Conservation (phyloP, 1,140 invertebrate species). For the Drosophila pachea region DNA sequence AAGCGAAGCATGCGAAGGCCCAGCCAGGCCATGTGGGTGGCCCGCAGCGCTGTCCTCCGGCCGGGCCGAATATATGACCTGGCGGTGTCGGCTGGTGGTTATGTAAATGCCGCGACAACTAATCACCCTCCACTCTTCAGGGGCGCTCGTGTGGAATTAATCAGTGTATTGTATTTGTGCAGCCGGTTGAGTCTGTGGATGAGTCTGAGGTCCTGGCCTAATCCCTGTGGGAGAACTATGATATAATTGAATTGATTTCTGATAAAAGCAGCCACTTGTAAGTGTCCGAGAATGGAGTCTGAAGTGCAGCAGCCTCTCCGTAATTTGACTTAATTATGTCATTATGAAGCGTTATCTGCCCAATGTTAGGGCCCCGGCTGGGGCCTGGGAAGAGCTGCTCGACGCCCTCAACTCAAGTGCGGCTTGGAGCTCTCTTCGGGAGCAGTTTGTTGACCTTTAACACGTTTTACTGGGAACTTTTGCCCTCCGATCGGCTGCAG, state of each 20-base stretch:
- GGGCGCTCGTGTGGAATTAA: slow-evolving; percentile 71
- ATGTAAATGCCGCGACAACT: slow-evolving; percentile 58
- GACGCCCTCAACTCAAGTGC: slow-evolving; percentile 66
- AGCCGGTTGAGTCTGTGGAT: slow-evolving; percentile 16
- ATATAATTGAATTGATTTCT: slow-evolving; percentile 67
- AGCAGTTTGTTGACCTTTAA: slow-evolving; percentile 34
- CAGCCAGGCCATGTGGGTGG: slow-evolving; percentile 58
- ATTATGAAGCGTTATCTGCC: slow-evolving; percentile 57
- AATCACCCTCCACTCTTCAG: slow-evolving; percentile 71
- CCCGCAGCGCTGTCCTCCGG: slow-evolving; percentile 1
- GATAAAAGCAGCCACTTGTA: slow-evolving; percentile 60
- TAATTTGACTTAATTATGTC: slow-evolving; percentile 74
- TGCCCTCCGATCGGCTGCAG: not conserved
- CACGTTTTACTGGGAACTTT: not conserved
- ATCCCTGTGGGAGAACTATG: slow-evolving; percentile 58
- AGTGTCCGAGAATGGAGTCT: slow-evolving; percentile 20
- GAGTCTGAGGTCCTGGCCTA: slow-evolving; percentile 17
- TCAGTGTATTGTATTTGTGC: slow-evolving; percentile 54
- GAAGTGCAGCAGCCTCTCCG: slow-evolving; percentile 25
- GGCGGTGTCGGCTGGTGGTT: slow-evolving; percentile 3
- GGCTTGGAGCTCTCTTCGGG: slow-evolving; percentile 21
- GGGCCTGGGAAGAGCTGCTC: slow-evolving; percentile 17
- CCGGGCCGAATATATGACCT: not conserved
- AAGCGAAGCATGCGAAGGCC: not conserved
- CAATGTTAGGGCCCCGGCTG: not conserved